These are phyloP conservation scores for Thalassaphorura encarpata DNA, from an alignment of 1,140 invertebrate species.

Conservation along the genomic window DNA sequence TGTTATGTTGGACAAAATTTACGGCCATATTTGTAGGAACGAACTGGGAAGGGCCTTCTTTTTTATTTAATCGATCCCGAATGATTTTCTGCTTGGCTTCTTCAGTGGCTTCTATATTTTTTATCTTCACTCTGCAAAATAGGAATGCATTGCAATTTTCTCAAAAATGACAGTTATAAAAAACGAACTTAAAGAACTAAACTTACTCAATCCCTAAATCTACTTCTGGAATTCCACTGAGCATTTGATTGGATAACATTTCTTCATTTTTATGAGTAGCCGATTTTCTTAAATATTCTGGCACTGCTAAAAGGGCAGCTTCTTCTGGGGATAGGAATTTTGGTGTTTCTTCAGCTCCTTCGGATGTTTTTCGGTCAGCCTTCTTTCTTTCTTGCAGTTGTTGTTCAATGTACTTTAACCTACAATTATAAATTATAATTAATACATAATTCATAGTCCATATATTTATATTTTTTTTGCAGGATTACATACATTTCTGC, in stretches of 20 bases:
- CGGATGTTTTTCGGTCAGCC: neutral
- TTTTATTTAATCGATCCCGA: slow-evolving; percentile 78
- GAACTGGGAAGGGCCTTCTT: slow-evolving; percentile 89
- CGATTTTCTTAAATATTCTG: slow-evolving; percentile 72
- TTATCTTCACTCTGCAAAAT: slow-evolving; percentile 71
- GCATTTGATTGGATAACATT: slow-evolving; percentile 99
- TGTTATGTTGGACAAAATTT: slow-evolving; percentile 93
- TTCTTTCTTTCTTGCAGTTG: slow-evolving; percentile 72
- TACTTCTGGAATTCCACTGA: slow-evolving; percentile 99
- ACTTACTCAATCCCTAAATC: slow-evolving; percentile 92
- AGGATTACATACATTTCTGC: slow-evolving; percentile 72
- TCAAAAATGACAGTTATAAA: no score
- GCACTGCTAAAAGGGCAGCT: slow-evolving; percentile 69
- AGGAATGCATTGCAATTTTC: slow-evolving; percentile 6
- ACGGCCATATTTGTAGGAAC: slow-evolving; percentile 96
- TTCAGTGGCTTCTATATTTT: slow-evolving; percentile 96
- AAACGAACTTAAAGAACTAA: slow-evolving; percentile 13
- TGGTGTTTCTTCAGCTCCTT: slow-evolving; percentile 33
- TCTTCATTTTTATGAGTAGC: slow-evolving; percentile 82
- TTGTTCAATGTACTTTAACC: slow-evolving; percentile 95
- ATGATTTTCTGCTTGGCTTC: slow-evolving; percentile 88
- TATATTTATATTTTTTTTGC: neutral
- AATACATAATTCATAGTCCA: neutral
- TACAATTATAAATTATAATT: slow-evolving; percentile 37
- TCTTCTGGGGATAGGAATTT: slow-evolving; percentile 76